Evolutionary conservation across 2,113 vertebrate species (phyloP).

Genomic region (Morone chrysops): DNA sequence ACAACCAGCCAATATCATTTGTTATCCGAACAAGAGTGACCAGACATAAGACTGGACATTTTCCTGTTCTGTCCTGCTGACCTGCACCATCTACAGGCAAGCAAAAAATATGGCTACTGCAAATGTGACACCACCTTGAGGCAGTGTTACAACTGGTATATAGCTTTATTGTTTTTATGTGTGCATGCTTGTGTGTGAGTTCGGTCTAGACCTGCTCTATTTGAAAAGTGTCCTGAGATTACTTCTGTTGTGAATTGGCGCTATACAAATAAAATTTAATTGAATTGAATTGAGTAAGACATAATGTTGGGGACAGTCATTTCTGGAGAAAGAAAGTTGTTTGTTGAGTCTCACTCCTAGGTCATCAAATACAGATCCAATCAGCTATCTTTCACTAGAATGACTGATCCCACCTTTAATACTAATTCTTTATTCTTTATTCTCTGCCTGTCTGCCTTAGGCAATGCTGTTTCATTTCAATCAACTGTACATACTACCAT

Average conservation of each 20-base stretch:
- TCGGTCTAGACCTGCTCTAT: too few relatives aligned
- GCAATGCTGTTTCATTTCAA: background rate
- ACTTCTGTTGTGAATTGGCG: too few relatives aligned
- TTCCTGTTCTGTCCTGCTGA: background rate
- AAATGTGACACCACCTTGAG: background rate
- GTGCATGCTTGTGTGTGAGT: background rate
- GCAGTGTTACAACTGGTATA: background rate
- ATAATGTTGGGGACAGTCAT: background rate
- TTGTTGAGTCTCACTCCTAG: too few relatives aligned
- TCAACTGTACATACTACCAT: background rate
- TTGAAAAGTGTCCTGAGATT: too few relatives aligned
- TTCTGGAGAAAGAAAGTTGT: too few relatives aligned
- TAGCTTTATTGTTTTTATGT: background rate
- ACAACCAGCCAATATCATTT: background rate
- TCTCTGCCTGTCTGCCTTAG: background rate
- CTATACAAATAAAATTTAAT: too few relatives aligned
- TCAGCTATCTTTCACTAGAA: too few relatives aligned
- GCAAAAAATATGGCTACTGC: background rate
- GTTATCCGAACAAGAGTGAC: conserved; percentile 1
- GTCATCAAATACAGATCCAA: too few relatives aligned
- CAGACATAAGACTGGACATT: background rate
- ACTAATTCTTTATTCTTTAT: background rate
- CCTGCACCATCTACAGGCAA: background rate
- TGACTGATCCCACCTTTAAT: too few relatives aligned
- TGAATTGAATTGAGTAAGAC: too few relatives aligned